Conservation (phyloP, 2,113 vertebrate species). For the Epinephelus cyanopodus region DNA sequence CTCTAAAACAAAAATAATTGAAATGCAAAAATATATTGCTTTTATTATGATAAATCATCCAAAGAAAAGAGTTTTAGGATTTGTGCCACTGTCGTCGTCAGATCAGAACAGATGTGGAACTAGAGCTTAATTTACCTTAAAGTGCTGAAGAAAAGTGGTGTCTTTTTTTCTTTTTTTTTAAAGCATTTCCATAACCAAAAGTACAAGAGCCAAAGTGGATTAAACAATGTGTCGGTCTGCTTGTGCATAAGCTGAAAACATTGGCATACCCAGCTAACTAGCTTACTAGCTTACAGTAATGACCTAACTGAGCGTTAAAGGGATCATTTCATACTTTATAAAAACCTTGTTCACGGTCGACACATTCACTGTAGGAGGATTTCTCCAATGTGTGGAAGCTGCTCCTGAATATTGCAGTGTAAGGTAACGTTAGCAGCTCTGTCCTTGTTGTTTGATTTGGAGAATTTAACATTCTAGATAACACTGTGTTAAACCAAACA, state of each 20-base stretch:
- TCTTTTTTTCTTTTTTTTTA: not conserved
- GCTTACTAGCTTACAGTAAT: not conserved
- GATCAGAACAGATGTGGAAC: not conserved
- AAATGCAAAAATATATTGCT: conserved; percentile 2
- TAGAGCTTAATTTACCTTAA: conserved; percentile 5
- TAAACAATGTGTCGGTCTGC: not conserved
- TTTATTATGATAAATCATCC: conserved; percentile 26
- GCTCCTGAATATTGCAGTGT: not conserved
- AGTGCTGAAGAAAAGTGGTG: not conserved
- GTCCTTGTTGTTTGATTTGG: not conserved
- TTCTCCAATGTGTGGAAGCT: not conserved
- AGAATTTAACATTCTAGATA: not conserved
- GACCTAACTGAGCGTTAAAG: not conserved
- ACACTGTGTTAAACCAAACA: not conserved
- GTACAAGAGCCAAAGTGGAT: not conserved
- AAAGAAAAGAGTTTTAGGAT: conserved; percentile 2
- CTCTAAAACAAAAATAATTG: conserved; percentile 23
- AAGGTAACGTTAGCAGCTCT: not conserved
- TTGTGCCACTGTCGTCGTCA: not conserved
- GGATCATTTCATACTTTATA: not conserved
- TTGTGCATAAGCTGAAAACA: not conserved
- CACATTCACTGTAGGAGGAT: not conserved
- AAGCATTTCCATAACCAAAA: not conserved
- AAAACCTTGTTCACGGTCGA: not conserved
- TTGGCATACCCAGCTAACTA: not conserved